These are phyloP conservation scores for Tetramorium alpestre DNA, from an alignment of 1,140 invertebrate genomes.

Conservation along the genomic window DNA sequence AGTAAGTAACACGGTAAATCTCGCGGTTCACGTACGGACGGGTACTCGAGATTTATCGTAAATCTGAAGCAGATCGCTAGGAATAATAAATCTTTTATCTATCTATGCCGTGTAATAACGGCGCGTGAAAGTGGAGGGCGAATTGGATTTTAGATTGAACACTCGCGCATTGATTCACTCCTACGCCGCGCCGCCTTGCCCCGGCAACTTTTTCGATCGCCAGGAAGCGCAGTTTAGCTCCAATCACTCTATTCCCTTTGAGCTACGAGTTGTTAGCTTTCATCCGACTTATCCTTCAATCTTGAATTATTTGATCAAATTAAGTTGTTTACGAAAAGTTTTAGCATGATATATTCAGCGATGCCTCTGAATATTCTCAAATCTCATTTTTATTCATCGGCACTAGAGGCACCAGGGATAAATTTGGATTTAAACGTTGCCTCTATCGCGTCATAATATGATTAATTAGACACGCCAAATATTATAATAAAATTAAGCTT, in stretches of 20 bases:
- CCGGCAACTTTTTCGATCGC: conserved; percentile 20
- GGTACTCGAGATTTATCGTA: not conserved
- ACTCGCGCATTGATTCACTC: conserved; percentile 33
- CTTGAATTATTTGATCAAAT: not conserved
- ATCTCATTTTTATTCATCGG: not conserved
- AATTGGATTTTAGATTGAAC: conserved; percentile 59
- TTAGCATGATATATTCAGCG: not conserved
- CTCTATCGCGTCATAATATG: not conserved
- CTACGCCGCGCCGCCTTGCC: not conserved
- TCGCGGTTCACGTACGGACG: not conserved
- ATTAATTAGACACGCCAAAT: not conserved
- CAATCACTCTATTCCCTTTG: conserved; percentile 11
- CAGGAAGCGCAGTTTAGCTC: not conserved
- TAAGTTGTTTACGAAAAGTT: not conserved
- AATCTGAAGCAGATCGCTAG: conserved; percentile 16
- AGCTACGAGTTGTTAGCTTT: conserved; percentile 11
- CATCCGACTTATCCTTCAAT: conserved; percentile 9
- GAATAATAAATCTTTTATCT: conserved; percentile 49
- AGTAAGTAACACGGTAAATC: not conserved
- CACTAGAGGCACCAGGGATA: not conserved
- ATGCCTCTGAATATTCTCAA: not conserved
- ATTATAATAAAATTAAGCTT: not conserved
- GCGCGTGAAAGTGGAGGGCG: not conserved
- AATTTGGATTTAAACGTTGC: not conserved
- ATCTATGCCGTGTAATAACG: conserved; percentile 33